Conservation (phyloP, 2,797 vertebrate genomes). For the Vespertilio murinus region DNA sequence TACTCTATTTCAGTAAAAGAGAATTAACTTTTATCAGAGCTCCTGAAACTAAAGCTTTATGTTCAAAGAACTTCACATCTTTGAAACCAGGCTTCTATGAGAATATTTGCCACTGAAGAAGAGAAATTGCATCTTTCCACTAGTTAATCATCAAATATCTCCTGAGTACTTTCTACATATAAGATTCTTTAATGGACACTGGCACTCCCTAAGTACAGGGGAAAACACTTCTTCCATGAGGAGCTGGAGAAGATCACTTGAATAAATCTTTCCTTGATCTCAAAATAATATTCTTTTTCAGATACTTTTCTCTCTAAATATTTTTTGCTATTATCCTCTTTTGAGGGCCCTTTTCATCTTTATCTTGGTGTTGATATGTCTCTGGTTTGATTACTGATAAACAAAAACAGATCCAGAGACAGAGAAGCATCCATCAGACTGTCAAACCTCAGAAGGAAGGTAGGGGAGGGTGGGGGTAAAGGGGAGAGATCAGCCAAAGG, state of each 20-base stretch:
- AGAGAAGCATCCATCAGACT: no score
- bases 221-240: background rate
- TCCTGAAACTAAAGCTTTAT: conserved; percentile 36
- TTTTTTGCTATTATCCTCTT: background rate
- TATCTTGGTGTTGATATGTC: background rate
- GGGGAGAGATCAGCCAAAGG: no score
- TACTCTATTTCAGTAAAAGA: conserved; percentile 53
- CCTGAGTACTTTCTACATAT: background rate
- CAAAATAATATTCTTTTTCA: conserved; percentile 5
- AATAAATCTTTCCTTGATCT: background rate
- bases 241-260: background rate
- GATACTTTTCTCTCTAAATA: background rate
- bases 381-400: background rate
- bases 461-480: no score
- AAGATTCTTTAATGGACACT: background rate
- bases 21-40: conserved; percentile 51
- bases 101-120: conserved; percentile 3
- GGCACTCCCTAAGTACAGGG: background rate
- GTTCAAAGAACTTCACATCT: conserved; percentile 43
- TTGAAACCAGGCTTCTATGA: background rate
- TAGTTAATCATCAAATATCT: background rate
- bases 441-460: no score
- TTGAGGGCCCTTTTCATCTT: background rate
- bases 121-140: background rate
- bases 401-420: no score